A percentile compares a stretch with the other conserved stretches of the same genome.
These are phyloP conservation scores for Tamandua tetradactyla DNA, from an alignment of 2,797 vertebrate species.

Conservation along the genomic window DNA sequence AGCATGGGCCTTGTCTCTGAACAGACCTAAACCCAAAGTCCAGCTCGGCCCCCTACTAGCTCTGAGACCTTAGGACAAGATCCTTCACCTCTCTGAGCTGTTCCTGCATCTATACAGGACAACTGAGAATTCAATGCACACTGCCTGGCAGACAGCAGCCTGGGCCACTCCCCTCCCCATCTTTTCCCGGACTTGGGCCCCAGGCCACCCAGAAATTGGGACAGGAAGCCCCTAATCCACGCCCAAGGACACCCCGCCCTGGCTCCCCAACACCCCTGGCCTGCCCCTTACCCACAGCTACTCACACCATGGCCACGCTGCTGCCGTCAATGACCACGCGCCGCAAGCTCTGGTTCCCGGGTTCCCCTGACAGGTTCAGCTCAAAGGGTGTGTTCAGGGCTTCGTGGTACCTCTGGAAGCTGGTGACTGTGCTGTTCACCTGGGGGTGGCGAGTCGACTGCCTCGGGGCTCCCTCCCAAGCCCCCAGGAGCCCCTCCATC, in stretches of 20 bases:
- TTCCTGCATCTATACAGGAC: background rate
- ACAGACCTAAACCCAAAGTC: background rate
- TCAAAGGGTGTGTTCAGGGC: conserved; percentile 89
- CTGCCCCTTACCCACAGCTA: background rate
- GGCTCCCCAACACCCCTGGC: background rate
- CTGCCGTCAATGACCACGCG: conserved; percentile 93
- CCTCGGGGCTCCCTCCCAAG: conserved; percentile 51
- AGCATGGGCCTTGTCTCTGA: background rate
- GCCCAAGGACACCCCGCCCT: background rate
- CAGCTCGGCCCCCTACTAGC: background rate
- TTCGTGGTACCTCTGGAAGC: conserved; percentile 92
- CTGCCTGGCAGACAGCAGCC: fast-evolving
- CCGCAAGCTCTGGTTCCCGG: conserved; percentile 86
- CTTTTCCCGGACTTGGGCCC: background rate
- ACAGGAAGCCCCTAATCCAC: background rate
- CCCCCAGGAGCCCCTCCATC: conserved; percentile 52
- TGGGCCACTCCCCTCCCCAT: background rate
- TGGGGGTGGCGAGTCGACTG: conserved; percentile 49
- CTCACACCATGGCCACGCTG: conserved; percentile 95
- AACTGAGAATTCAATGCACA: fast-evolving
- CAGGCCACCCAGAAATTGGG: background rate
- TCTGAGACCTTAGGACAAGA: background rate
- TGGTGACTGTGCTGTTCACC: conserved; percentile 86
- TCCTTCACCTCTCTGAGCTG: background rate
- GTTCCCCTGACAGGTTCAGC: conserved; percentile 86